Percentiles rank a stretch among this genome's conserved stretches.
Evolutionary conservation across 2,888 invertebrate species (phyloP).

Genomic region (Phortica magna): DNA sequence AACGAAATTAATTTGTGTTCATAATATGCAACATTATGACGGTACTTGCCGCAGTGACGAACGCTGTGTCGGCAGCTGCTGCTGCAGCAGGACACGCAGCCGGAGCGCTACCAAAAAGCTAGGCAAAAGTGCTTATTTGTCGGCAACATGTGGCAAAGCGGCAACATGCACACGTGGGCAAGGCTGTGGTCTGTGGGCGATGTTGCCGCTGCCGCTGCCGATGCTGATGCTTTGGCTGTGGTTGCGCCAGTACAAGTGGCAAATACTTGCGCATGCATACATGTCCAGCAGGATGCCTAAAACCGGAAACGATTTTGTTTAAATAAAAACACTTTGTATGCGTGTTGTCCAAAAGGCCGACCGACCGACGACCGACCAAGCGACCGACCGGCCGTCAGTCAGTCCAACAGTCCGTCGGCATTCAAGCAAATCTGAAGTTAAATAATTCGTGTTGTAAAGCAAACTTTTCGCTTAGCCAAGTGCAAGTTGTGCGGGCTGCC

Average conservation of each 20-base stretch:
- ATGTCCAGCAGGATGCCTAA: slow-evolving; percentile 17
- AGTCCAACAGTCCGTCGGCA: slow-evolving; percentile 29
- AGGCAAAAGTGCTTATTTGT: too few species aligned
- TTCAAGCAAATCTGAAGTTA: slow-evolving; percentile 70
- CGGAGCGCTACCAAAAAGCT: slow-evolving; percentile 62
- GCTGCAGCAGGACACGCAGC: slow-evolving; percentile 66
- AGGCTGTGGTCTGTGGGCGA: slow-evolving; percentile 44
- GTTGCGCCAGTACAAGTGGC: slow-evolving; percentile 45
- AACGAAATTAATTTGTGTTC: slow-evolving; percentile 74
- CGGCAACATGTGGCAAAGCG: too few species aligned
- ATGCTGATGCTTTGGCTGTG: slow-evolving; percentile 60
- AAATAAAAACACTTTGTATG: not conserved
- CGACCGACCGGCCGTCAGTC: slow-evolving; percentile 60
- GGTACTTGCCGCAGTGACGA: slow-evolving; percentile 63
- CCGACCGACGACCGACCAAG: slow-evolving; percentile 58
- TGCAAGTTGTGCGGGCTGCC: slow-evolving; percentile 45
- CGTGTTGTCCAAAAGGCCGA: not conserved
- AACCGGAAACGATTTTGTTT: slow-evolving; percentile 24
- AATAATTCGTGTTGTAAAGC: slow-evolving; percentile 65
- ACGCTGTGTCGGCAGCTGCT: too few species aligned
- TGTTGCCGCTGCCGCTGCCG: not conserved
- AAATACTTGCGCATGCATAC: slow-evolving; percentile 3
- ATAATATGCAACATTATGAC: slow-evolving; percentile 61
- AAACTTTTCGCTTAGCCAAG: slow-evolving; percentile 56
- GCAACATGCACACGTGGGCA: too few species aligned